Evolutionary conservation across 2,888 invertebrate genomes (phyloP), one percentile per base, ranked within the genome.

Genomic region (Ischnura elegans): DNA sequence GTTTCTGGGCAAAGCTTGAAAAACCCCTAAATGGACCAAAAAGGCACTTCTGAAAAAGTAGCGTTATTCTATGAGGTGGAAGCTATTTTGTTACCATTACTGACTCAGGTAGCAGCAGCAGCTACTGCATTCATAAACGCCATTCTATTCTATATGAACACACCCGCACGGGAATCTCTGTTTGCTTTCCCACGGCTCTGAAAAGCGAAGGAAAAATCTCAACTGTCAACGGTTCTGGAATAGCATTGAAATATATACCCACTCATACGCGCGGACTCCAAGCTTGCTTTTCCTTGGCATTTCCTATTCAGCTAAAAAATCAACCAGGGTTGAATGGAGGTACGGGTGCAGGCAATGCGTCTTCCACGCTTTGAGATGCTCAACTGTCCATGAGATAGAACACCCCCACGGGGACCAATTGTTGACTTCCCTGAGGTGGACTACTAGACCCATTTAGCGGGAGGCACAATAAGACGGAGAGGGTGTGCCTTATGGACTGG

Each of bases 171-270:
- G 43, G 13, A 45, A n/a, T 21, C n/a, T 46, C 16, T 86, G 25
- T 86, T 86, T 86, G 86, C 86, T 86, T 86, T 86, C 86, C 86
- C 86, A 86, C 86, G 86, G 43, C 45, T 25, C 25, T 45, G 36
- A 36, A 76, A 13, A 76, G 36, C 0, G 46, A 2, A 25, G 13
- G 86, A n/a, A 45, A 43, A 45, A 3, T 45, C 45, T 10, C 16
- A 45, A n/a, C 45, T 86, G 86, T 86, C 46, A 86, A 25, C 86
- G 85, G 45, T 25, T 86, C n/a, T 16, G 45, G 45, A 85, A 29
- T 43, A 3, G 2, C 43, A 85, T 42, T 85, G 85, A 85, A 85
- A 42, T 6, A 61, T n/a, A n/a, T 0, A 5, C 36, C 5, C 19
- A 16, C 36, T 19, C 10, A 85, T 13, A 76, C 36, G n/a, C n/a